Base-by-base conservation (phyloP, 1,140 invertebrate genomes). In the Megalopta genalis region DNA sequence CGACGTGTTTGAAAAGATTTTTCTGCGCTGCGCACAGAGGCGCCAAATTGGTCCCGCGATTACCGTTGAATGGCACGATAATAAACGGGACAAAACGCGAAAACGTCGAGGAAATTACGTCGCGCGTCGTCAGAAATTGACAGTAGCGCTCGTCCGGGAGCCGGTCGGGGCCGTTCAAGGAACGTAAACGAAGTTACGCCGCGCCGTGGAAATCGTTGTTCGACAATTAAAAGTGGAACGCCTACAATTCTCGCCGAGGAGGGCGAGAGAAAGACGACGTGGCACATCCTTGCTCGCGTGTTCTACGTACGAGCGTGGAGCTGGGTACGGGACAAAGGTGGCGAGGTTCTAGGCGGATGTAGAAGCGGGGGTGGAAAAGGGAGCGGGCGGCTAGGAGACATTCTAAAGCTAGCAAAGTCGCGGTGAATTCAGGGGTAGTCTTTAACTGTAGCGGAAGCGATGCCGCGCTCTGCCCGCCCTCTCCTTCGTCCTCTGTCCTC, bases 401-500 rank as follows among this genome's bases (percentile, higher is more conserved):
- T 84, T 81, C 79, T 82, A 71, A 83, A 87, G 78, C 77, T 78
- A 67, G 86, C 77, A 81, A 89, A 86, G 79, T 85, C 79, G 68
- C 74, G 69, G 84, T 85, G 86, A 89, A 88, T 88, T 87, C 86
- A 84, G 81, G 77, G 82, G 57, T 79, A 84, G 84, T 82, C 87
- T 88, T 90, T 87, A 88, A 89, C 84, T 77, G 80, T 83, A 86
- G 77, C 79, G 83, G 77, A 83, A 84, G 83, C 85, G 65, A 83
- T 80, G 72, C 75, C 75, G 64, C 62, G 49, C 32, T 23, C 16
- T 59, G 54, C 62, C 25, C 23, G n/a, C 6, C 70, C 21, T 23
- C 63, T 18, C 57, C 25, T 21, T 25, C 4, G 23, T 27, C 9
- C 32, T 59, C 42, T 49, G 64, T 54, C 52, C 65, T 32, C 52